Evolutionary conservation across 2,113 vertebrate species (phyloP), one percentile per base, ranked within the genome.

Genomic region (Pseudorasbora parva): DNA sequence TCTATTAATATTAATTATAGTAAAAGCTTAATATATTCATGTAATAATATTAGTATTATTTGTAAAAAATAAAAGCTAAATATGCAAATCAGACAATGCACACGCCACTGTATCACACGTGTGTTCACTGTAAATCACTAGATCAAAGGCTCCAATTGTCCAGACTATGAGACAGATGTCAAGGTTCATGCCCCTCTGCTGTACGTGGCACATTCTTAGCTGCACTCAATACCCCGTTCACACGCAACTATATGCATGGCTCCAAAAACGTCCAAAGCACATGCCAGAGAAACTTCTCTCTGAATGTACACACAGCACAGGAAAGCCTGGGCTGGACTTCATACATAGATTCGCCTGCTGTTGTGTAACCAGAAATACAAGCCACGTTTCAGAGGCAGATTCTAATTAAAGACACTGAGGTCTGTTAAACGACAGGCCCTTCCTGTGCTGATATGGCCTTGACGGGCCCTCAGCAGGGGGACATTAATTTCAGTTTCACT

Each of bases 351-450:
- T 51, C 5, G 60, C 19, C 1, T 7, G 43, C 14, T 73, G 59
- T 23, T 37, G 25, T 60, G 71, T 82, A 30, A 45, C 21, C 12
- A 33, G 45, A 54, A 77, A 81, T 27, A 47, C n/a, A 62, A 57
- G 85, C 54, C 37, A 23, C 14, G 47, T 77, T 45, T 69, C n/a
- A 84, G 81, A 76, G 81, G 86, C 87, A 79, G 81, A 57, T 83
- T 89, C 84, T 88, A 88, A 91, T 90, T 90, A 92, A 87, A 78
- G 69, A 57, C 43, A 79, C 78, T 84, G 88, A 59, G 49, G 87
- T 41, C 82, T 45, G 84, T 86, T 87, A 78, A 86, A 85, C 57
- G 30, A 27, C 43, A 33, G 27, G 11, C 30, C 19, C 62, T 43
- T 5, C n/a, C n/a, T 25, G 12, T n/a, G 8, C 49, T 56, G 25